Percentiles rank a stretch among this genome's conserved stretches.
phyloP scores from a whole-genome alignment of 53 echinoderm and acorn worm species.

The Paracentrotus lividus region DNA sequence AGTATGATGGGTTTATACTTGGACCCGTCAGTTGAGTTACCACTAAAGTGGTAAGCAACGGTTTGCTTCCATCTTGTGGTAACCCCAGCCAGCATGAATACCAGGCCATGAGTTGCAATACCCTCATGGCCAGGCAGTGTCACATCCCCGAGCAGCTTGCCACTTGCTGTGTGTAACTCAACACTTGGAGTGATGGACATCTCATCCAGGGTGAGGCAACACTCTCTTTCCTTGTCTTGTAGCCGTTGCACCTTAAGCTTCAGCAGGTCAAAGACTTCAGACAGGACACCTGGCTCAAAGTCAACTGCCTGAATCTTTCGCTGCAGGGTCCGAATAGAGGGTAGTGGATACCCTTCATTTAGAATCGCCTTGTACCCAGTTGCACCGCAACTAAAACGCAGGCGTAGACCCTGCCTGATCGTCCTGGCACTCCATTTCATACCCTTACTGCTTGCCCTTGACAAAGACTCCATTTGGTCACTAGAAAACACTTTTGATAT shows the following conservation, averaged over 20 bases:
- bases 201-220: constrained; percentile 78
- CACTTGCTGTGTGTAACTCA: constrained; percentile 74
- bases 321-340: constrained; percentile 65
- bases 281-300: constrained; percentile 66
- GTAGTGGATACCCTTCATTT: constrained; percentile 38
- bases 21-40: constrained; percentile 72
- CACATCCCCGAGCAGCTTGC: constrained; percentile 68
- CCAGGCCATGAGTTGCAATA: constrained; percentile 75
- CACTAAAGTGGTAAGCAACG: constrained; percentile 79
- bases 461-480: not conserved
- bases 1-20: constrained; percentile 67
- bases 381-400: constrained; percentile 55
- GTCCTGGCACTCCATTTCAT: constrained; percentile 35
- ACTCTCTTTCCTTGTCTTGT: constrained; percentile 67
- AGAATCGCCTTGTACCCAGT: constrained; percentile 27
- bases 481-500: too few species aligned
- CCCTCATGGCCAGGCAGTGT: constrained; percentile 75
- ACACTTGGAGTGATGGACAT: constrained; percentile 78
- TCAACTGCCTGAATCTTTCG: constrained; percentile 32
- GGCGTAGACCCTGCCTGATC: constrained; percentile 44
- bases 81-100: constrained; percentile 77
- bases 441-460: not conserved
- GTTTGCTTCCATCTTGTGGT: constrained; percentile 81
- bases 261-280: constrained; percentile 68
- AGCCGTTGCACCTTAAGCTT: constrained; percentile 68